phyloP scores from a whole-genome alignment of 2,113 vertebrate species.

The Lasiurus borealis region DNA sequence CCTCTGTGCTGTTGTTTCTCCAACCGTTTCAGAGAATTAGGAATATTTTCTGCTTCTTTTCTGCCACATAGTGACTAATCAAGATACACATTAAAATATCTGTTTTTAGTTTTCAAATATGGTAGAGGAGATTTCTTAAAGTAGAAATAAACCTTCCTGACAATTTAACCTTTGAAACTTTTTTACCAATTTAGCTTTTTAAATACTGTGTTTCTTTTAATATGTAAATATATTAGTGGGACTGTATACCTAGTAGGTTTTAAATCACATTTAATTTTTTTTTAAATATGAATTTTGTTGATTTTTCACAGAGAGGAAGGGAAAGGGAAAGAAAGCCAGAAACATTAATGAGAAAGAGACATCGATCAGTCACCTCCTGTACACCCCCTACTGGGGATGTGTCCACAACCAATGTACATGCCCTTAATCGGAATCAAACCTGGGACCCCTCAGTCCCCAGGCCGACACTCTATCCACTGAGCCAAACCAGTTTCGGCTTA shows the following conservation, averaged over 20 bases:
- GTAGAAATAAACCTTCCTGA: conserved; percentile 29
- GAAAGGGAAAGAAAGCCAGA: too few relatives aligned
- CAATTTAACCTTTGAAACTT: conserved; percentile 25
- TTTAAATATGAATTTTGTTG: too few relatives aligned
- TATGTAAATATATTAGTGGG: neutral
- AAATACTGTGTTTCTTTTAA: neutral
- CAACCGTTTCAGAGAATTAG: neutral
- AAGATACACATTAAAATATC: neutral
- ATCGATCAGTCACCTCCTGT: too few relatives aligned
- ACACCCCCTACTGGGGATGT: too few relatives aligned
- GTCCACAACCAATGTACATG: too few relatives aligned
- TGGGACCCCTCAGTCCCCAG: too few relatives aligned
- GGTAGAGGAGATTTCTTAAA: conserved; percentile 34
- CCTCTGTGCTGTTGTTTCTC: neutral
- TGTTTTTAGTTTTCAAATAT: neutral
- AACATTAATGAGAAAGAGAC: too few relatives aligned
- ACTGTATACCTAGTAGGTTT: neutral
- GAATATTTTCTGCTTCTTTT: conserved; percentile 63
- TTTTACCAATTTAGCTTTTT: conserved; percentile 36
- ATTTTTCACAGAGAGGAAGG: too few relatives aligned
- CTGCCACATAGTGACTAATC: conserved; percentile 80
- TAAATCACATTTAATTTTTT: neutral
- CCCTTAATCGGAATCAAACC: too few relatives aligned
- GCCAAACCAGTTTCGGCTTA: too few relatives aligned
- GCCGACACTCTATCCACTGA: too few relatives aligned